Percentiles rank a stretch among this genome's conserved stretches.
phyloP scores from a whole-genome alignment of 92 coral and sea anemone species.

The Porites lobata region DNA sequence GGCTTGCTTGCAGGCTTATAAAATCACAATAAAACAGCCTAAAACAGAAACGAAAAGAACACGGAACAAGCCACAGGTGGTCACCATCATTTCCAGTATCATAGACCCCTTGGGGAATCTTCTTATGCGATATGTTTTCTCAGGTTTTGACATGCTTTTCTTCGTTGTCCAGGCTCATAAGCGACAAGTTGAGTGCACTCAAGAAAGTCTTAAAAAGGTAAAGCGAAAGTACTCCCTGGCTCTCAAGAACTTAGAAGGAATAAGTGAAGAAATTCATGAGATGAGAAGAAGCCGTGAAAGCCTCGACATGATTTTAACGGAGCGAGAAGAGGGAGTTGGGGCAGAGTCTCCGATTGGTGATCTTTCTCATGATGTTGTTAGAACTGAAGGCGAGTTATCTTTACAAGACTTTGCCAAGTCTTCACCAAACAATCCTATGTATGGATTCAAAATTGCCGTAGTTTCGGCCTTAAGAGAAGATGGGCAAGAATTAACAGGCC shows the following conservation, averaged over 20 bases:
- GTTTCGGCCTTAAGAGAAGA: conserved; percentile 12
- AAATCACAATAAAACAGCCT: too few relatives aligned
- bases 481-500: background rate
- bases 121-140: background rate
- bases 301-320: conserved; percentile 68
- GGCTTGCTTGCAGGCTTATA: too few relatives aligned
- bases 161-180: conserved; percentile 77
- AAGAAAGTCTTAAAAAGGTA: conserved; percentile 73
- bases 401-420: background rate
- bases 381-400: background rate
- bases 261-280: conserved; percentile 98
- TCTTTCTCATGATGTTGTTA: conserved; percentile 29
- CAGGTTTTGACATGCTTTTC: background rate
- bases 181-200: conserved; percentile 75
- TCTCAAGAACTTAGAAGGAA: conserved; percentile 86
- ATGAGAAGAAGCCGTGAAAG: conserved; percentile 83
- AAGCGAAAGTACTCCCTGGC: conserved; percentile 88
- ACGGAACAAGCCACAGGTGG: too few relatives aligned
- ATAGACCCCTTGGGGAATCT: background rate
- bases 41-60: too few relatives aligned
- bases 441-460: conserved; percentile 45
- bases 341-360: conserved; percentile 83
- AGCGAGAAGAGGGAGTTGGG: conserved; percentile 97
- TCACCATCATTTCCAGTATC: too few relatives aligned
- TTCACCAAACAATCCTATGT: background rate